Base-by-base conservation (phyloP, 1,140 invertebrate species). In the Drosophila sp. region DNA sequence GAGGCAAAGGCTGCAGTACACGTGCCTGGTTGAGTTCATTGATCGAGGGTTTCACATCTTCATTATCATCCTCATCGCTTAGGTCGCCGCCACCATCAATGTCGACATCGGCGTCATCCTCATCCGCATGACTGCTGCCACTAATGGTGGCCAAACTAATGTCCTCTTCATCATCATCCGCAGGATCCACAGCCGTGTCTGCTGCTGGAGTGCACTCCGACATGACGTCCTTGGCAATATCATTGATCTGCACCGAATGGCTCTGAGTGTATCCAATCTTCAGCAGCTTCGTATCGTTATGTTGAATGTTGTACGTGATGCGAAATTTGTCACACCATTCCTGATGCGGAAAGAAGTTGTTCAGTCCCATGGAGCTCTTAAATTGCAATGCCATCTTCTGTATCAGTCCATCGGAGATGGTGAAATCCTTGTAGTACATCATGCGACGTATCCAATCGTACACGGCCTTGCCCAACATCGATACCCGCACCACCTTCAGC, bases 351-450 rank as follows among this genome's bases (percentile, higher is more conserved):
- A 91, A 91, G 59, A 91, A 91, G 27, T 90, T 79, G 4, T 71
- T 72, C 27, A 91, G 38, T 9, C 87, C 80, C 90, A 91, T 89
- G 2, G 80, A 79, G 41, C 87, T 91, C 45, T 90, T 91, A 48
- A 91, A 91, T 11, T 91, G 90, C 54, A 91, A 48, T 0, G 90
- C 90, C 83, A 91, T 91, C 57, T 91, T 91, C 59, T 91, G 90
- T 21, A 91, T 91, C 0, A 91, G 69, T 0, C 87, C 90, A 29
- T 91, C 90, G 16, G 90, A 80, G 38, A 91, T 91, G 27, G 62
- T 73, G 7, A 91, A 89, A 32, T 91, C 90, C 71, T 86, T 91
- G 54, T 91, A 91, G 76, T 91, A 91, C 80, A 91, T 91, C 87
- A 91, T 91, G 51, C 90, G 90, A 0, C 90, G 67, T n/a, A 91